Evolutionary conservation across 2,888 invertebrate genomes (phyloP).

Genomic region (Limnephilus auricula): DNA sequence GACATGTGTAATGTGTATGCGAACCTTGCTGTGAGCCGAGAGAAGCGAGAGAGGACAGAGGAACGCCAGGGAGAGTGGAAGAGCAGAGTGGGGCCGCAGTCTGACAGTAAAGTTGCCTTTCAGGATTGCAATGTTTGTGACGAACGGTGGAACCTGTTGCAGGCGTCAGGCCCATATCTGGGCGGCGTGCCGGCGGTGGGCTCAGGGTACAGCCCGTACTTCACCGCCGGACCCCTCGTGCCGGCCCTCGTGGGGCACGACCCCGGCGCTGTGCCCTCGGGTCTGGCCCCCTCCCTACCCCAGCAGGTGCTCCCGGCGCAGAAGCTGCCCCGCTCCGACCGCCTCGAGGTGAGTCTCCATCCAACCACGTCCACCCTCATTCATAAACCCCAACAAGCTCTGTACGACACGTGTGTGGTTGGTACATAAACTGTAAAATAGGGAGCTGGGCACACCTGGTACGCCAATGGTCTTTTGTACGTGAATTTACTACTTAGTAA

Average conservation of each 20-base stretch:
- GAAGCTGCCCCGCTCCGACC: constrained; percentile 96
- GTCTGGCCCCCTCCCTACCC: constrained; percentile 84
- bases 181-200: constrained; percentile 93
- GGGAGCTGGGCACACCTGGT: no score
- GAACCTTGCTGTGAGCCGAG: not conserved
- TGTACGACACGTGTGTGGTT: no score
- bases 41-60: not conserved
- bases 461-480: no score
- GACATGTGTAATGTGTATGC: not conserved
- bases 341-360: constrained; percentile 91
- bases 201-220: constrained; percentile 94
- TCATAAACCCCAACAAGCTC: not conserved
- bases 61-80: not conserved
- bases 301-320: constrained; percentile 92
- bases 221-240: constrained; percentile 92
- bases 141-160: constrained; percentile 70
- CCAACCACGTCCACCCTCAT: not conserved
- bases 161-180: constrained; percentile 95
- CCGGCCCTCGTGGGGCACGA: constrained; percentile 93
- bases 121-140: constrained; percentile 60
- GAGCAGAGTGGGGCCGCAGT: constrained; percentile 23
- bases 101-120: constrained; percentile 65
- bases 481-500: no score
- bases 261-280: constrained; percentile 83
- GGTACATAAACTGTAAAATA: no score